Conservation (phyloP, 1,140 invertebrate species). For the Drosophila arawakana region DNA sequence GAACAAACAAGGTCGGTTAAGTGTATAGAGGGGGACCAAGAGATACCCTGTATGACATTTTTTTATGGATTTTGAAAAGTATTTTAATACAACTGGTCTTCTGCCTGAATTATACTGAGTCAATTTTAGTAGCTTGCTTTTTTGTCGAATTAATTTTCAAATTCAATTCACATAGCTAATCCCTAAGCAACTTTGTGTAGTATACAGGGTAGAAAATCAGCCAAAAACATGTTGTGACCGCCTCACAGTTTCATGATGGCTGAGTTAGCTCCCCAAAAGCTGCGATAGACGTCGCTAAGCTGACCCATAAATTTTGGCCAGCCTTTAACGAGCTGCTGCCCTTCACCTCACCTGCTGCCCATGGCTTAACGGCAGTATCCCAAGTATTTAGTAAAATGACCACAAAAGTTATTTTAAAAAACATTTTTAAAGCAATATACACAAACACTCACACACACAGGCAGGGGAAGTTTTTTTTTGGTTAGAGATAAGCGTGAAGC, state of each 20-base stretch:
- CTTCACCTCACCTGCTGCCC: conserved; percentile 3
- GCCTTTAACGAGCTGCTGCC: conserved; percentile 41
- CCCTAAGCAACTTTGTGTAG: background rate
- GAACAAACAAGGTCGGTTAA: background rate
- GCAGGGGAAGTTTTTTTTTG: conserved; percentile 46
- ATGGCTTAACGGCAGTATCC: conserved; percentile 2
- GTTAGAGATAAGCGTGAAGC: conserved; percentile 69
- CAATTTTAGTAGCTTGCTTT: no score
- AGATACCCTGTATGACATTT: background rate
- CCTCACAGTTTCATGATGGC: conserved; percentile 36
- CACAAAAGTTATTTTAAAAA: conserved; percentile 79
- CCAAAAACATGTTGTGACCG: conserved; percentile 29
- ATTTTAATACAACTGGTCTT: no score
- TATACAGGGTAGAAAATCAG: background rate
- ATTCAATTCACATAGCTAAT: no score
- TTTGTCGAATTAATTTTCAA: no score
- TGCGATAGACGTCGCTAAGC: conserved; percentile 49
- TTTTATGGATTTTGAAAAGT: no score
- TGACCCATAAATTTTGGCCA: conserved; percentile 55
- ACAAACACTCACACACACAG: conserved; percentile 5
- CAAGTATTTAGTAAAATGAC: conserved; percentile 77
- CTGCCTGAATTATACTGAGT: no score
- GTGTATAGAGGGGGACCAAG: background rate
- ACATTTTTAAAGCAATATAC: conserved; percentile 54
- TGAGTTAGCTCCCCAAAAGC: conserved; percentile 13